These are phyloP conservation scores for Protobothrops flavoviridis DNA, from an alignment of 2,113 vertebrate species.

Conservation along the genomic window DNA sequence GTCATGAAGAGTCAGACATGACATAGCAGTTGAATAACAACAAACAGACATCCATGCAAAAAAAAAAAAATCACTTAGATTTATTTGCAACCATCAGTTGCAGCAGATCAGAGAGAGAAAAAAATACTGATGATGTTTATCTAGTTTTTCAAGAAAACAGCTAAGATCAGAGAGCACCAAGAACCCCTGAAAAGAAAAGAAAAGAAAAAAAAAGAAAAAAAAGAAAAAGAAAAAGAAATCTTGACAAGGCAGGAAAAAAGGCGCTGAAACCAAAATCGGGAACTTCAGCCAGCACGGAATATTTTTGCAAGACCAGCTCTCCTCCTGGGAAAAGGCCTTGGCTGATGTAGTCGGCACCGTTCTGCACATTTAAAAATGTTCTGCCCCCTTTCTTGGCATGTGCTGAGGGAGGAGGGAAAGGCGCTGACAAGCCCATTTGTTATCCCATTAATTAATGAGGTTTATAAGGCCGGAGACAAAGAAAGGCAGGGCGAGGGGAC, in stretches of 20 bases:
- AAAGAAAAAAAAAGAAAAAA: not conserved
- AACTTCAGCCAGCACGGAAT: not conserved
- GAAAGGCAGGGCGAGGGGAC: not conserved
- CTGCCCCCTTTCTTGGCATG: not conserved
- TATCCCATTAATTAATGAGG: not conserved
- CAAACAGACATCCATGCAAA: too few species aligned
- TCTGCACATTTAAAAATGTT: not conserved
- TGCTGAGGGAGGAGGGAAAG: not conserved
- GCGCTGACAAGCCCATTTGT: not conserved
- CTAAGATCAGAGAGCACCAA: too few species aligned
- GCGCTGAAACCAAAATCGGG: not conserved
- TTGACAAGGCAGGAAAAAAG: not conserved
- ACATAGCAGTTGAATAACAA: too few species aligned
- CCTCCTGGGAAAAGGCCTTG: not conserved
- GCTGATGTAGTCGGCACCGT: not conserved
- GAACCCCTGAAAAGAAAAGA: too few species aligned
- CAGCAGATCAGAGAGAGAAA: too few species aligned
- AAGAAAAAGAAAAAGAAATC: not conserved
- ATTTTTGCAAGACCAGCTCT: too few species aligned
- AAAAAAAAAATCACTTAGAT: too few species aligned
- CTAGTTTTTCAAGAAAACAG: too few species aligned
- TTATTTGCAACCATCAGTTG: too few species aligned
- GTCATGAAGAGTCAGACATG: too few species aligned
- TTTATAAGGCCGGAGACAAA: not conserved
- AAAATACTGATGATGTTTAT: too few species aligned